phyloP scores from a whole-genome alignment of 2,888 invertebrate species.

The Steinernema carpocapsae region DNA sequence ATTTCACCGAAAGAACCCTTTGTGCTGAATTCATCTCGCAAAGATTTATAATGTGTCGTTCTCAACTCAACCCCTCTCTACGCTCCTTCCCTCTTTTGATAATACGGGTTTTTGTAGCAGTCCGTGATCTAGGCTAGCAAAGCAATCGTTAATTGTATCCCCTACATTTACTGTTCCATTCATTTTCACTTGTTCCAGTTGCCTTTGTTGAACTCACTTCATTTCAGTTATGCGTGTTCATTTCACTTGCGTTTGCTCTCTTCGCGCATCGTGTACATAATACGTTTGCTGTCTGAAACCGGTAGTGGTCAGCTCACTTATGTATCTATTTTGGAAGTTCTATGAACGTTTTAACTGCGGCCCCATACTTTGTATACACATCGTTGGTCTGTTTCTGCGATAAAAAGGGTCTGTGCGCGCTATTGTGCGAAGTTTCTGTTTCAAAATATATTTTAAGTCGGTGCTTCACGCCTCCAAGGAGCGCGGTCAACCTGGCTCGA shows the following conservation, averaged over 20 bases:
- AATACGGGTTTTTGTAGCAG: conserved; percentile 25
- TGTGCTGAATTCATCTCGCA: neutral
- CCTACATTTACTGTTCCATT: conserved; percentile 6
- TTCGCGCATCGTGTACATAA: conserved; percentile 12
- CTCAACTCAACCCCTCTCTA: neutral
- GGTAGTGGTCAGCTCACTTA: conserved; percentile 26
- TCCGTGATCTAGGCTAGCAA: conserved; percentile 4
- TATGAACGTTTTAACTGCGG: too few relatives aligned
- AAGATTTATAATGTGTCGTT: neutral
- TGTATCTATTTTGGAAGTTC: neutral
- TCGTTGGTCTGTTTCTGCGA: too few relatives aligned
- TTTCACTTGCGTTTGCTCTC: neutral
- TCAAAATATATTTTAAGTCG: too few relatives aligned
- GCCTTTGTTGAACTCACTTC: neutral
- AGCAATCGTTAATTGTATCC: neutral
- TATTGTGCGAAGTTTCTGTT: too few relatives aligned
- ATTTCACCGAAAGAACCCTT: neutral
- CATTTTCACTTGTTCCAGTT: neutral
- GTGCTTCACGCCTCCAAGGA: too few relatives aligned
- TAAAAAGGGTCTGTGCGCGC: too few relatives aligned
- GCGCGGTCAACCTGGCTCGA: too few relatives aligned
- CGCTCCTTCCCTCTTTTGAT: conserved; percentile 6
- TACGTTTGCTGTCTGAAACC: neutral
- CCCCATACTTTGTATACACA: too few relatives aligned
- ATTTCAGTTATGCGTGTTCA: neutral